A percentile compares a stretch with the other conserved stretches of the same genome.
phyloP scores from a whole-genome alignment of 2,113 vertebrate genomes.

The Ursus arctos region DNA sequence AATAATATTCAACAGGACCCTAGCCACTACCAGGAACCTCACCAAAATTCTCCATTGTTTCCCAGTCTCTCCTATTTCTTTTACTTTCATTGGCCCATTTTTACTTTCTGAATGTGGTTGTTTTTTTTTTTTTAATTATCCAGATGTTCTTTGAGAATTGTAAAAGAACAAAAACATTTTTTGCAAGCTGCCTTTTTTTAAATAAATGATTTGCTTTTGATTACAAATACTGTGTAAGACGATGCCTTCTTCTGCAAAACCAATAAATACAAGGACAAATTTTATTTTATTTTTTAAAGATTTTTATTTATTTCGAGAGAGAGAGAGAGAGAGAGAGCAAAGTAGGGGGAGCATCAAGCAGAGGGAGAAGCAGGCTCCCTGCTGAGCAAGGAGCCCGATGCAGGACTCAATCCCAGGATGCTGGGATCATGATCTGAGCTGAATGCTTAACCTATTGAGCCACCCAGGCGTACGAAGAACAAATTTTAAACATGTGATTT shows the following conservation, averaged over 20 bases:
- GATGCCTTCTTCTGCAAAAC: constrained; percentile 86
- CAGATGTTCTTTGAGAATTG: constrained; percentile 90
- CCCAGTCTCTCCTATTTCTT: neutral
- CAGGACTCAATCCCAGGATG: neutral
- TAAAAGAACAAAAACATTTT: constrained; percentile 89
- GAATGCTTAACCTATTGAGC: neutral
- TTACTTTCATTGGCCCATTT: constrained; percentile 6
- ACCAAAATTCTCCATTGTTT: neutral
- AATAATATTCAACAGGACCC: neutral
- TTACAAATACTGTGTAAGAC: constrained; percentile 88
- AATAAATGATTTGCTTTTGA: constrained; percentile 86
- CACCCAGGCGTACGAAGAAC: neutral
- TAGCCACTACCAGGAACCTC: neutral
- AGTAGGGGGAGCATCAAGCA: neutral
- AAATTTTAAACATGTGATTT: constrained; percentile 85
- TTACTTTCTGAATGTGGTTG: neutral
- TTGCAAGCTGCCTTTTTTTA: constrained; percentile 85
- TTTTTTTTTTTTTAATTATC: constrained; percentile 82
- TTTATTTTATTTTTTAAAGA: neutral
- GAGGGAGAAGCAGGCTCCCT: no score
- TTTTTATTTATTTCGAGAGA: neutral
- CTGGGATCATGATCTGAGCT: neutral
- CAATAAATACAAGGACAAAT: constrained; percentile 85
- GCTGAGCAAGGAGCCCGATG: neutral
- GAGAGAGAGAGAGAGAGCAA: no score